Evolutionary conservation across 2,888 invertebrate genomes (phyloP), one percentile per base, ranked within the genome.

Genomic region (Adelphocoris suturalis): DNA sequence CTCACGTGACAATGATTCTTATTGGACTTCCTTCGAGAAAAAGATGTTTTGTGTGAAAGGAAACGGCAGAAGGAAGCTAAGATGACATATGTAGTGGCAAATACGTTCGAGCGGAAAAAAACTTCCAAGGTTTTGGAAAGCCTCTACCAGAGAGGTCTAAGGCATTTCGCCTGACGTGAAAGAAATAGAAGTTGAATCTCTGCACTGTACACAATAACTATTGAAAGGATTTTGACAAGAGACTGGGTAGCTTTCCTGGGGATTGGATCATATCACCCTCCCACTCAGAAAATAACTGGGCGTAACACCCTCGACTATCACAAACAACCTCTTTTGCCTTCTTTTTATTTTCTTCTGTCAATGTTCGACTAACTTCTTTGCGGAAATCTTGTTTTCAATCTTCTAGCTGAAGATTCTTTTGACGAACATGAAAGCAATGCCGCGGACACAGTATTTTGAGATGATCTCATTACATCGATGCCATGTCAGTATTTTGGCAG

Each of bases 81-180:
- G 27, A 52, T 82, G 82, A 82, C 82, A 52, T 82, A 82, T 82
- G 82, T 82, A 82, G 82, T 82, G 82, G 55, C 82, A 52, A 52
- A 82, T 47, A 28, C 82, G 82, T n/a, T 52, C 55, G 82, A 82
- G 55, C 52, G 82, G 55, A 52, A 52, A 52, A 37, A 37, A 82
- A 47, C 37, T 46, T 68, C 27, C 23, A 11, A 23, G 7, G 68
- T 23, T 16, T 52, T 52, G 82, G 52, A 52, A 82, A 82, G 80
- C 80, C 48, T 37, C 80, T 46, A 16, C 80, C 80, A 27, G 75
- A 75, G 80, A 46, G 23, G 68, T 68, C 68, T 68, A 12, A 68
- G 68, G 68, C 68, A 19, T 11, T 68, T 68, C 68, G 23, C 68
- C 7, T 46, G 78, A 78, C 16, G 37, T 47, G 47, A 46, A 47